Conservation (phyloP, 2,888 invertebrate species). For the Gasteruption jaculator region DNA sequence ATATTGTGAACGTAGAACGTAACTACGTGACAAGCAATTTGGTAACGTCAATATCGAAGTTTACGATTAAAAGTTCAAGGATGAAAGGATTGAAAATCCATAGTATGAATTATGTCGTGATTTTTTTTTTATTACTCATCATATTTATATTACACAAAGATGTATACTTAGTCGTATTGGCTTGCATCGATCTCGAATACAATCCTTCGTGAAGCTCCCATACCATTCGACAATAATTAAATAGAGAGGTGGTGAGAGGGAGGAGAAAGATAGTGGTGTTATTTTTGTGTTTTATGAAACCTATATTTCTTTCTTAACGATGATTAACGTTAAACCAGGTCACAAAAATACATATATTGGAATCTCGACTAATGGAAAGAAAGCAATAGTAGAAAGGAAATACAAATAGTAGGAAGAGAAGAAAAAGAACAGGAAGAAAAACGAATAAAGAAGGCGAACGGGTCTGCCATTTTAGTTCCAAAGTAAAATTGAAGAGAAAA, state of each 20-base stretch:
- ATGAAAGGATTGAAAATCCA: no score
- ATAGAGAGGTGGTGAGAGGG: no score
- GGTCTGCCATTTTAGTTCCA: not conserved
- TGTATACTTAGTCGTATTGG: conserved; percentile 43
- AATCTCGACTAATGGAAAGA: conserved; percentile 17
- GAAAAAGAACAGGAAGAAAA: conserved; percentile 9
- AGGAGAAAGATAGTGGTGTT: no score
- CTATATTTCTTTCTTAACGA: conserved; percentile 28
- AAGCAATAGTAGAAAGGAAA: conserved; percentile 11
- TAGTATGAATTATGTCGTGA: conserved; percentile 35
- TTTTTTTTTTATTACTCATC: conserved; percentile 40
- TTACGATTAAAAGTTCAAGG: no score
- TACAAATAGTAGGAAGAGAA: conserved; percentile 3
- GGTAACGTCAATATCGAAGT: no score
- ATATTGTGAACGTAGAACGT: no score
- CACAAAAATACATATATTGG: conserved; percentile 38
- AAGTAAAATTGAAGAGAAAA: conserved; percentile 9
- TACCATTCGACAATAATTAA: conserved; percentile 35
- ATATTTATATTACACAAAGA: conserved; percentile 48
- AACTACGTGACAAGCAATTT: no score
- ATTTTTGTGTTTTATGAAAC: no score
- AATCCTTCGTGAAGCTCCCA: conserved; percentile 34
- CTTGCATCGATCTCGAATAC: conserved; percentile 41
- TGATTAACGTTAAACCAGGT: conserved; percentile 41
- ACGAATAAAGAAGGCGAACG: conserved; percentile 7